Evolutionary conservation across 2,113 vertebrate species (phyloP), one percentile per base, ranked within the genome.

Genomic region (Oriolus oriolus): DNA sequence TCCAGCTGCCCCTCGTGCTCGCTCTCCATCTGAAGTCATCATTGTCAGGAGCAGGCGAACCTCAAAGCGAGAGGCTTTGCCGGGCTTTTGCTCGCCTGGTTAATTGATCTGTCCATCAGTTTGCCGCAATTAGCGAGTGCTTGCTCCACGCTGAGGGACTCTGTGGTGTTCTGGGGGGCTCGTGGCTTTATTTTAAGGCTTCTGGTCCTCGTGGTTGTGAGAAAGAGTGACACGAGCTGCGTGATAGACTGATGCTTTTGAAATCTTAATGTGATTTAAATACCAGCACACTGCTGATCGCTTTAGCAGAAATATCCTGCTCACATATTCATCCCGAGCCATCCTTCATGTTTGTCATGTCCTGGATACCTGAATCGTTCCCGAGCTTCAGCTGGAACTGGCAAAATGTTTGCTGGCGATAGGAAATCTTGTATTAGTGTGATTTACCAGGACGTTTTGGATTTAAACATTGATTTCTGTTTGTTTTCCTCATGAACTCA

Each of bases 181-280:
- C 10, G 31, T 59, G 59, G 26, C 52, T 60, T 57, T 68, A 5
- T 70, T 69, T 54, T 17, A 16, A 60, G 56, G 68, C n/a, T 93
- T 68, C 37, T 53, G 21, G 31, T 19, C 33, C 56, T 60, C 9
- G 3, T 2, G 13, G 60, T n/a, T 57, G 85, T 23, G 71, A 54
- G 76, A 68, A 66, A 49, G 30, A 42, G 87, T 44, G 90, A 65
- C 37, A 8, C 1, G 28, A 41, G 6, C 64, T 42, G 73, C 4
- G 2, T 64, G 90, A 93, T 89, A 28, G 77, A 93, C 84, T 6
- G 70, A 52, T 61, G 94, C 91, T 84, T 78, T 68, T 94, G 89
- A 93, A 95, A 95, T 87, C 89, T 87, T 89, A 87, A 94, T 91
- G 89, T 39, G 87, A 68, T 87, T 97, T 89, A 94, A 94, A 87